A percentile compares a stretch with the other conserved stretches of the same genome.
Conservation (phyloP, 2,888 invertebrate species). For the Cephus runcator region DNA sequence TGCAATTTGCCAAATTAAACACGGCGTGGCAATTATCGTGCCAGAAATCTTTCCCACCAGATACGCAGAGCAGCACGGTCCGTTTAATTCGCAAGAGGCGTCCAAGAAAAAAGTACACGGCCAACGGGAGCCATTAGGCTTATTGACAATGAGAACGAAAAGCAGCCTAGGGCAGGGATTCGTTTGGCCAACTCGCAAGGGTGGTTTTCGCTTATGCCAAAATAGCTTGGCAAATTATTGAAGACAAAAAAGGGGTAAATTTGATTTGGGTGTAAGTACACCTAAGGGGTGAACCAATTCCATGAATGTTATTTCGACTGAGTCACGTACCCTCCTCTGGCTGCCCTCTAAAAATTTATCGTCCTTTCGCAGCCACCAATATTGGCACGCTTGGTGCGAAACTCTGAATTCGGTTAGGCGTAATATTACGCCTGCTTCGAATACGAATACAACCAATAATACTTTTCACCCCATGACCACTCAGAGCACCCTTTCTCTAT, state of each 20-base stretch:
- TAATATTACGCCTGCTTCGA: neutral
- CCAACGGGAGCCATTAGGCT: neutral
- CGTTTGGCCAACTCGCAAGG: too few relatives aligned
- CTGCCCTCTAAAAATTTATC: neutral
- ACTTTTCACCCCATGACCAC: neutral
- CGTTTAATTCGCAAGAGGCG: neutral
- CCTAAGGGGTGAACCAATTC: too few relatives aligned
- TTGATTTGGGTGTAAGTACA: neutral
- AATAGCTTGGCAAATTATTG: neutral
- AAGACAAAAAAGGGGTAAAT: neutral
- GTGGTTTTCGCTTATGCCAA: neutral
- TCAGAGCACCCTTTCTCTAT: neutral
- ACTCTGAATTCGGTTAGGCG: neutral
- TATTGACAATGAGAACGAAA: neutral
- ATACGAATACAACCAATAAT: neutral
- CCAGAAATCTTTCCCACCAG: neutral
- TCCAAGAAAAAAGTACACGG: neutral
- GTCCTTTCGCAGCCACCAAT: neutral
- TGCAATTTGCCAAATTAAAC: neutral
- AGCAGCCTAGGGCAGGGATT: neutral
- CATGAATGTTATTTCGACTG: neutral
- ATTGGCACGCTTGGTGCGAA: neutral
- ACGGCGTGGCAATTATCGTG: neutral
- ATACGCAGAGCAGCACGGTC: neutral
- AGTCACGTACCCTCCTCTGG: neutral